Conservation (phyloP, 2,113 vertebrate genomes). For the Calypte anna region DNA sequence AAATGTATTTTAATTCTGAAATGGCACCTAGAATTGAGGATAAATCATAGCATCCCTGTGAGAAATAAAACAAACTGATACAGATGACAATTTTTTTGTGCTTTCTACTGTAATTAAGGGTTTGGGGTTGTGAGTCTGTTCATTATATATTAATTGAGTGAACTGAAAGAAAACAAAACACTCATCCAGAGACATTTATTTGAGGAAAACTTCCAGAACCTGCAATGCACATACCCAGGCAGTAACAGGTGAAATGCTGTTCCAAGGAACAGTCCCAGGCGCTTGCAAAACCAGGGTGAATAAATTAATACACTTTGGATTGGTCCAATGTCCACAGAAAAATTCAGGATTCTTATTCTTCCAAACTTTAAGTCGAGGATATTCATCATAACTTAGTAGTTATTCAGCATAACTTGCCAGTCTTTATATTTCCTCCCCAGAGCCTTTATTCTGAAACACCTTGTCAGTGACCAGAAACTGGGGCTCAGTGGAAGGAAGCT, state of each 20-base stretch:
- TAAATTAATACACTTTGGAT: neutral
- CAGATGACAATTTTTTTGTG: neutral
- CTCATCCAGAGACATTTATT: neutral
- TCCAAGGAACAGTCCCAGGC: neutral
- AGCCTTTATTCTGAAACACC: neutral
- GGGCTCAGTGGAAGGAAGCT: neutral
- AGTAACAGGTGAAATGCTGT: fast-evolving
- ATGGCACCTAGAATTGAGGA: neutral
- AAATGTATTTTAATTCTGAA: neutral
- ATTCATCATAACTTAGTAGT: neutral
- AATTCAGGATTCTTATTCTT: neutral
- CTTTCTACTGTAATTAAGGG: neutral
- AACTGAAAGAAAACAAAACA: neutral
- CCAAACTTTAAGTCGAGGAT: neutral
- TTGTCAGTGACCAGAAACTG: neutral
- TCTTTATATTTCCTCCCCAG: neutral
- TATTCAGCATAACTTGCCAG: too few species aligned
- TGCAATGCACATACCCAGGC: neutral
- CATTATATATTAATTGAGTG: neutral
- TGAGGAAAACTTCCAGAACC: neutral
- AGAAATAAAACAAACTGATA: neutral
- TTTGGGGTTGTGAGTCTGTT: neutral
- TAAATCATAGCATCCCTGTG: neutral
- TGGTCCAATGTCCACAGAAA: neutral
- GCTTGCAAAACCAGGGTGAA: neutral